Base-by-base conservation (phyloP, 2,797 vertebrate species). In the Amazona ochrocephala region DNA sequence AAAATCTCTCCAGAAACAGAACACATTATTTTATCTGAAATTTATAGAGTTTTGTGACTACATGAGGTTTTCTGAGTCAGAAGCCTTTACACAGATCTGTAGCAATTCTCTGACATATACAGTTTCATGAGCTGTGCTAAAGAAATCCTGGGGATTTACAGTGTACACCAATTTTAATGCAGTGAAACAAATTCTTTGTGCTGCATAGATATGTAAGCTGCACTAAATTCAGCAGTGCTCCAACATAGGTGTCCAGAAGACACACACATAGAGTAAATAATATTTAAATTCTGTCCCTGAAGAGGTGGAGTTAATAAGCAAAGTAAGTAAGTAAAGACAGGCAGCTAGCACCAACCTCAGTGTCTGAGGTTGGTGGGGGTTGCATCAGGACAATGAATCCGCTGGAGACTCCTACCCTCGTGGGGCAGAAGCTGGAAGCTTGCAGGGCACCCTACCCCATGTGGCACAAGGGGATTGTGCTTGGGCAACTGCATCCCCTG, bases 81-180 rank as follows among this genome's bases (percentile, higher is more conserved):
- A 86, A 91, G 30, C 37, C 61, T 93, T 89, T 90, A 92, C 68
- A 87, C 15, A 92, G 75, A 85, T 83, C 51, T 80, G 72, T 80
- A 91, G 29, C 32, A 92, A 58, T 67, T 90, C 44, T 90, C 71
- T 56, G 74, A 87, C 77, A 82, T 0, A 0, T 60, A 64, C 18
- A 67, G 48, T 54, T 84, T 71, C 51, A 34, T 2, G 4, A 72
- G 34, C 48, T 80, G 45, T 85, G 84, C 73, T 73, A 70, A 81
- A 68, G 32, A 81, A 34, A 81, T 91, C 78, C 39, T 58, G 30
- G 18, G 62, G 87, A 92, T 93, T 87, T 93, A 83, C 50, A 89
- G 19, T 4, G 18, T 74, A 58, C 16, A 15, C 18, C 5, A 5
- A n/a, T 85, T 82, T 92, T 80, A 82, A 75, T 50, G 60, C 67